phyloP scores from a whole-genome alignment of 1,140 invertebrate genomes.

The Temnothorax curvispinosus region DNA sequence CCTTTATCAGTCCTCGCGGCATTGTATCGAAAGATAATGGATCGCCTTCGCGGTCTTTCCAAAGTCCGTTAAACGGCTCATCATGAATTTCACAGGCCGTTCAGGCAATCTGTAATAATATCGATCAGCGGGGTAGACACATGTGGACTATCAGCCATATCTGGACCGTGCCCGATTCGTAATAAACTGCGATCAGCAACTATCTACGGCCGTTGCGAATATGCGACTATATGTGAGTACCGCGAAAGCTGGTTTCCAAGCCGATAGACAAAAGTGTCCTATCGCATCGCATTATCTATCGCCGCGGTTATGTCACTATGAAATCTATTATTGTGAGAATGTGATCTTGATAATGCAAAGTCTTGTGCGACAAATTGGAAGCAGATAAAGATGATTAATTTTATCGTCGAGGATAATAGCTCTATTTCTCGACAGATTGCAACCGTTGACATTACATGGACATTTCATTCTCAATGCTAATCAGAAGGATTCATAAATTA shows the following conservation, averaged over 20 bases:
- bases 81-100: conserved; percentile 78
- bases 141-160: conserved; percentile 65
- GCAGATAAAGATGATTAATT: conserved; percentile 17
- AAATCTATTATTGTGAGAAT: conserved; percentile 32
- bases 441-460: not conserved
- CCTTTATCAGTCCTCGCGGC: conserved; percentile 43
- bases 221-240: conserved; percentile 10
- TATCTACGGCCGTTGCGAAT: conserved; percentile 36
- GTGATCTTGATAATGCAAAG: not conserved
- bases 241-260: conserved; percentile 60
- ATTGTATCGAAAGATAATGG: conserved; percentile 70
- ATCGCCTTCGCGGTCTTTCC: conserved; percentile 75
- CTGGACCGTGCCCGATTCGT: conserved; percentile 78
- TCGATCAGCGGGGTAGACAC: conserved; percentile 62
- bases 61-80: conserved; percentile 79
- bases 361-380: conserved; percentile 8
- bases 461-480: not conserved
- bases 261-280: conserved; percentile 19
- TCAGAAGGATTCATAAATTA: not conserved
- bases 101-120: conserved; percentile 80
- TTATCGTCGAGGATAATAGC: not conserved
- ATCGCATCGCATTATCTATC: conserved; percentile 40
- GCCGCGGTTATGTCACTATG: conserved; percentile 21
- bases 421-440: not conserved
- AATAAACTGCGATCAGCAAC: conserved; percentile 73